These are phyloP conservation scores for Rhinopomastus cyanomelas DNA, from an alignment of 2,113 vertebrate genomes.

Conservation along the genomic window DNA sequence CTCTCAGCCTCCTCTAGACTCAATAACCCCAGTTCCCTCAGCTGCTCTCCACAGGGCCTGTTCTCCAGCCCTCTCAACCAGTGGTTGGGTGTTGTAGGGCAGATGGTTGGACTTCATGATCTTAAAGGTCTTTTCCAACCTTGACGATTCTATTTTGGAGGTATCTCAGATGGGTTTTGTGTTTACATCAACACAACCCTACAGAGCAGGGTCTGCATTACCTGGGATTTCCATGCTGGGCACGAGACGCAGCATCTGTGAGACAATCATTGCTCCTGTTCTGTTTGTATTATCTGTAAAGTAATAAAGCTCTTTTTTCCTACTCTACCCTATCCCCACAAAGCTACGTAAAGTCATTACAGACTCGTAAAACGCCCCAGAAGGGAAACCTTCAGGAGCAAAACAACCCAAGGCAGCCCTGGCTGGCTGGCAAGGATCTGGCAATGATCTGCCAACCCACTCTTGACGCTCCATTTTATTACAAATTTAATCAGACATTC, in stretches of 20 bases:
- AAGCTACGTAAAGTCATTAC: neutral
- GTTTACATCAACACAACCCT: neutral
- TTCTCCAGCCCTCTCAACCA: too few species aligned
- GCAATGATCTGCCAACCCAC: neutral
- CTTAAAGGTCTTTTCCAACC: too few species aligned
- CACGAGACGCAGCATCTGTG: too few species aligned
- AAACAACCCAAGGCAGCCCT: neutral
- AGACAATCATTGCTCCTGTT: neutral
- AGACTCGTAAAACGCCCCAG: neutral
- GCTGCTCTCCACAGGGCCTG: too few species aligned
- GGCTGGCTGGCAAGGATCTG: too few species aligned
- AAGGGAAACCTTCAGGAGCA: neutral
- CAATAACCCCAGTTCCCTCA: too few species aligned
- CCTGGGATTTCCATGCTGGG: neutral
- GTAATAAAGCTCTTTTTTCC: neutral
- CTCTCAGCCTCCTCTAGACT: too few species aligned
- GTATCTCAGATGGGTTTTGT: neutral
- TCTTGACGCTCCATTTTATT: neutral
- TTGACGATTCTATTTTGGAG: fast-evolving
- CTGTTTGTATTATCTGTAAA: neutral
- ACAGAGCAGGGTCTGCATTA: too few species aligned
- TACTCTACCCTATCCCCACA: neutral
- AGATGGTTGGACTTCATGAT: too few species aligned
- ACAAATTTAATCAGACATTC: neutral
- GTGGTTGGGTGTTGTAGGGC: too few species aligned